Evolutionary conservation across 2,797 vertebrate species (phyloP), one percentile per base, ranked within the genome.

Genomic region (Hypotaenidia okinawae): DNA sequence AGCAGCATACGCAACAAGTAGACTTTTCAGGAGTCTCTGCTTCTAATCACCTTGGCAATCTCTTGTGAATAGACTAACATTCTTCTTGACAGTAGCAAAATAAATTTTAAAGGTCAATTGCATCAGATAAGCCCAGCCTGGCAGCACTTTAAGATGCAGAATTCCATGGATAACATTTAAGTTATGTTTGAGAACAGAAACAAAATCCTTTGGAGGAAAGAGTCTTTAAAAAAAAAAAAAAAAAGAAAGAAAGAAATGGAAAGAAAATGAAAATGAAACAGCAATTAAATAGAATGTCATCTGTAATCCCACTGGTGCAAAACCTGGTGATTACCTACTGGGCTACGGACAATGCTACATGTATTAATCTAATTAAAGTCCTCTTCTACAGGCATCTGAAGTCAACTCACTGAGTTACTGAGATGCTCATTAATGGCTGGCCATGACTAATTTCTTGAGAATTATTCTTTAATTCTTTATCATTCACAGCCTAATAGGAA

Each of bases 341-440:
- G 39, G 92, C 72, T 90, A 87, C 64, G 93, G 94, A 96, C 96
- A 93, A 97, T 95, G 91, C 90, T 93, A 94, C 87, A 97, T 87
- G 92, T 93, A 95, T 96, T 97, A 96, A 97, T 97, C 96, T 97
- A 96, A 98, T 97, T 98, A 97, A 97, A 96, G 82, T 80, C 57
- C 41, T 89, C 94, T 95, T 80, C 78, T 79, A 93, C 80, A 94
- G 92, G 89, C 87, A 89, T 92, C 90, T 93, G 90, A 91, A 96
- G 89, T 67, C 88, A 90, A 75, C 93, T 97, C 94, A 97, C 78
- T 69, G 90, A 83, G 95, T 43, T 96, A 90, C 90, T 2, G 35
- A 93, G 94, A 97, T 87, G 94, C 94, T 97, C 92, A 95, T 92
- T 97, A 97, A 96, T 92, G 81, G 90, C 83, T 94, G 95, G 78